Conservation (phyloP, 2,888 invertebrate genomes). For the Fissipunctia ypsillon region DNA sequence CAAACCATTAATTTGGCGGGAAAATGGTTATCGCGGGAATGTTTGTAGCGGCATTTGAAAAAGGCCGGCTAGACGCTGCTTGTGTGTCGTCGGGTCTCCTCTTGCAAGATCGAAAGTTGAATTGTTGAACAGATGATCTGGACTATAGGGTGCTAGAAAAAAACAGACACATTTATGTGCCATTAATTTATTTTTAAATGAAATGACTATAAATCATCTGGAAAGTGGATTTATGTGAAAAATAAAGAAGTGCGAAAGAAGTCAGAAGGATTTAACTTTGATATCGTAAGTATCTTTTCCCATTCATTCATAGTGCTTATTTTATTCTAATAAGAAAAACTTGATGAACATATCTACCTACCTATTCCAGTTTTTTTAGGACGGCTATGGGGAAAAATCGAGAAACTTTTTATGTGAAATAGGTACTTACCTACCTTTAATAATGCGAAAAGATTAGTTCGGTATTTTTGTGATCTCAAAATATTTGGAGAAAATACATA, state of each 20-base stretch:
- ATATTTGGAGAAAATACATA: background rate
- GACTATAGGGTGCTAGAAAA: constrained; percentile 23
- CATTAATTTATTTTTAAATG: constrained; percentile 18
- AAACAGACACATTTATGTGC: background rate
- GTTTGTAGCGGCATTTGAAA: constrained; percentile 74
- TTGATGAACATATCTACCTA: background rate
- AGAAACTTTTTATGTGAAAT: background rate
- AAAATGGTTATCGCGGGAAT: constrained; percentile 62
- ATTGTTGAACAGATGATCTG: constrained; percentile 61
- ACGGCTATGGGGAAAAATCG: background rate
- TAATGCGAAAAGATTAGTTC: too few relatives aligned
- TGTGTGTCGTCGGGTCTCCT: constrained; percentile 58
- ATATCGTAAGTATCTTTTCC: constrained; percentile 54
- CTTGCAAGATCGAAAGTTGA: constrained; percentile 65
- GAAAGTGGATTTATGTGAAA: constrained; percentile 60
- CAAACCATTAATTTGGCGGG: constrained; percentile 71
- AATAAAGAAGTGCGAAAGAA: constrained; percentile 39
- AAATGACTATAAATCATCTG: background rate
- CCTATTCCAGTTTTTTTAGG: background rate
- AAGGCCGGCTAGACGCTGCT: constrained; percentile 74
- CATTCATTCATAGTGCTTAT: background rate
- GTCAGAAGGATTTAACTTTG: constrained; percentile 51
- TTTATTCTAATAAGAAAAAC: background rate
- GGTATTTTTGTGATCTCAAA: background rate
- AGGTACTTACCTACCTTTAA: too few relatives aligned